phyloP scores from a whole-genome alignment of 1,140 invertebrate genomes.

The Cherax quadricarinatus region DNA sequence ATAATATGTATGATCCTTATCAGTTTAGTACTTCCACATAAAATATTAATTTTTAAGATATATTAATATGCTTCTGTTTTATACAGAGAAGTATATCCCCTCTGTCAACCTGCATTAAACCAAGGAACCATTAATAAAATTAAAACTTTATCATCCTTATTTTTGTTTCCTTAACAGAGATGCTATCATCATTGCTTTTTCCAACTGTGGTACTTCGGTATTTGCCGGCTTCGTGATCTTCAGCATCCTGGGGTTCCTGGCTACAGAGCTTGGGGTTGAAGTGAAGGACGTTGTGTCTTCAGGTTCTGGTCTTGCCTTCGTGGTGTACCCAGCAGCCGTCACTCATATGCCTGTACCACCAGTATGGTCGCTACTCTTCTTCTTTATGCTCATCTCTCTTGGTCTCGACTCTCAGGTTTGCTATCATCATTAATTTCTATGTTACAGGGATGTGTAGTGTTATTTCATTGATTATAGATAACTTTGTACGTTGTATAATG shows the following conservation, averaged over 20 bases:
- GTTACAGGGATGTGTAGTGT: too few species aligned
- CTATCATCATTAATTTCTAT: neutral
- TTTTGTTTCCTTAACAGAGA: slow-evolving; percentile 73
- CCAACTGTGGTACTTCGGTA: slow-evolving; percentile 76
- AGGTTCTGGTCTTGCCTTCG: slow-evolving; percentile 76
- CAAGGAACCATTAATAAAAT: too few species aligned
- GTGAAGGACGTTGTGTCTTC: slow-evolving; percentile 85
- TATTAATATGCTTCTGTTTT: too few species aligned
- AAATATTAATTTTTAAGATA: too few species aligned
- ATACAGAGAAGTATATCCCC: too few species aligned
- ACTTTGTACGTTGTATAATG: neutral
- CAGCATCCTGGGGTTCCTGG: slow-evolving; percentile 84
- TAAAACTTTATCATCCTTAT: too few species aligned
- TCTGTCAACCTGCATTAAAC: too few species aligned
- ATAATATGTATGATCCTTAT: too few species aligned
- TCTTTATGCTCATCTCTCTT: slow-evolving; percentile 80
- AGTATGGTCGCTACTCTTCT: slow-evolving; percentile 80
- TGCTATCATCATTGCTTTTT: slow-evolving; percentile 75
- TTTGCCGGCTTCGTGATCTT: slow-evolving; percentile 78
- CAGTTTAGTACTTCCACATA: too few species aligned
- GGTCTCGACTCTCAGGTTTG: slow-evolving; percentile 74
- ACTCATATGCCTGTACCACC: slow-evolving; percentile 76
- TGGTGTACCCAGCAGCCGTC: slow-evolving; percentile 77
- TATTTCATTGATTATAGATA: neutral
- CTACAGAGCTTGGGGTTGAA: slow-evolving; percentile 84